These are phyloP conservation scores for Seriola aureovittata DNA, from an alignment of 2,113 vertebrate species.

Conservation along the genomic window DNA sequence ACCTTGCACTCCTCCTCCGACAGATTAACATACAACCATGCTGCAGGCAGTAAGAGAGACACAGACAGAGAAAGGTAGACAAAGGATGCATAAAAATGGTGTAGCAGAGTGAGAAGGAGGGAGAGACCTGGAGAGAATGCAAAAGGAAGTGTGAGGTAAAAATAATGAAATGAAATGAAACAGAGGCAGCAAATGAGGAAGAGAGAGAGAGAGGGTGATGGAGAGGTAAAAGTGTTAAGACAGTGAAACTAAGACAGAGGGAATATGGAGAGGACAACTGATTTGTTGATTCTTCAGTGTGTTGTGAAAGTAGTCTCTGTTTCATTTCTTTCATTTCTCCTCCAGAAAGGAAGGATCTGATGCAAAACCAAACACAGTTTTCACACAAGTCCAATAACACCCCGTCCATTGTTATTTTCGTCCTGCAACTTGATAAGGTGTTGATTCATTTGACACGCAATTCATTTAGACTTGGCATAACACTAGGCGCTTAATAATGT, in stretches of 20 bases:
- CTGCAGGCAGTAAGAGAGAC: slow-evolving; percentile 59
- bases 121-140: not conserved
- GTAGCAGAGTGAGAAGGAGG: not conserved
- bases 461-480: slow-evolving; percentile 65
- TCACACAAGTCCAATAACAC: slow-evolving; percentile 18
- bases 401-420: slow-evolving; percentile 28
- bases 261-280: not conserved
- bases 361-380: not conserved
- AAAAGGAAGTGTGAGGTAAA: not conserved
- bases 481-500: slow-evolving; percentile 38
- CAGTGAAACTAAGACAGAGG: not conserved
- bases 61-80: slow-evolving; percentile 4
- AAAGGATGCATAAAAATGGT: slow-evolving; percentile 5
- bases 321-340: not conserved
- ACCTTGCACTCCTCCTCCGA: slow-evolving; percentile 62
- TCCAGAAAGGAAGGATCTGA: not conserved
- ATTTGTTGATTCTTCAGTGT: not conserved
- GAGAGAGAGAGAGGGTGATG: not conserved
- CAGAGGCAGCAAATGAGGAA: not conserved
- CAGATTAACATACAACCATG: slow-evolving; percentile 57
- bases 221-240: not conserved
- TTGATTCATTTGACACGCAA: slow-evolving; percentile 59
- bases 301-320: not conserved
- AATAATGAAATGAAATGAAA: slow-evolving; percentile 17
- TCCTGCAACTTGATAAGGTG: slow-evolving; percentile 25